Evolutionary conservation across 1,140 invertebrate genomes (phyloP), one percentile per base, ranked within the genome.

Genomic region (Penaeus chinensis): DNA sequence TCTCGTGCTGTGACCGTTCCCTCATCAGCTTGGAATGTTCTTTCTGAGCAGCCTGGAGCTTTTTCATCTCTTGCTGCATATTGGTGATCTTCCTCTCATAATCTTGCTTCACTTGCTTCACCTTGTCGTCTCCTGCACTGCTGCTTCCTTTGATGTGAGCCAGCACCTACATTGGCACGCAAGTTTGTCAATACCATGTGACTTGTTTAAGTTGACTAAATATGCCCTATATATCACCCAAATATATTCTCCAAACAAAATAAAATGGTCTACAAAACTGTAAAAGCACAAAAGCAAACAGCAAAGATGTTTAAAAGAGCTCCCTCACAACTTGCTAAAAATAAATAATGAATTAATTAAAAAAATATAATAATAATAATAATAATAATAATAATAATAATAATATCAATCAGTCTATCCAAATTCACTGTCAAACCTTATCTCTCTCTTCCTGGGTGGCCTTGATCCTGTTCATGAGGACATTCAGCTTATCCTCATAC

Each of bases 401-500:
- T 42, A 87, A 0, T 32, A 32, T 32, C 32, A 0, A 0, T 20
- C 54, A 32, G 65, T 84, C 24, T 13, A 87, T 37, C 7, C 60
- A 37, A 42, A 71, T 22, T 69, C 7, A 91, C 92, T 95, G 93
- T n/a, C 99, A 92, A 0, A 99, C 96, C 91, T 97, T 97, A 92
- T 99, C 98, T 76, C 98, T 93, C 93, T 99, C 98, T 79, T 96
- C 95, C 92, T 98, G 96, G 0, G 98, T 99, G 89, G 96, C 95
- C 89, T 94, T 94, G 77, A 99, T 99, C 91, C 96, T 95, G 7
- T 95, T 94, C 91, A 97, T 96, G n/a, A 99, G 92, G 77, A 96
- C 95, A 65, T 94, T 93, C n/a, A 99, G 93, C 91, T 99, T 98
- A 66, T 98, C 96, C 92, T 99, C 98, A 92, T 99, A 99, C 91